phyloP scores from a whole-genome alignment of 2,888 invertebrate species.

The Glaucopsyche alexis region DNA sequence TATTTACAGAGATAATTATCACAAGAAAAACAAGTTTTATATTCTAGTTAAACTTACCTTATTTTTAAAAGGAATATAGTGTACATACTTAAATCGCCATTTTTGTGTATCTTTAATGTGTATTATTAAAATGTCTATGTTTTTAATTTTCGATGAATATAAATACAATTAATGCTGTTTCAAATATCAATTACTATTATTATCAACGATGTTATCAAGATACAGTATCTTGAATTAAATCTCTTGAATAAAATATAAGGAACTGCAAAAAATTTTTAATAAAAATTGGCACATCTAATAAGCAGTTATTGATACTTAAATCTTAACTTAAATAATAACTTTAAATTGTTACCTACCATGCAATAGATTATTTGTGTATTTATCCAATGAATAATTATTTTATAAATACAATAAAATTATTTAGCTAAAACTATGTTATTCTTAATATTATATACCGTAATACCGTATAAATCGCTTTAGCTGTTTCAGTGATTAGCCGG shows the following conservation, averaged over 20 bases:
- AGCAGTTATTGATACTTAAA: neutral
- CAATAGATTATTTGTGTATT: neutral
- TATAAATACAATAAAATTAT: neutral
- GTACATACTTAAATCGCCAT: no score
- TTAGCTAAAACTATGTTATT: no score
- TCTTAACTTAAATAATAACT: neutral
- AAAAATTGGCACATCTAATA: no score
- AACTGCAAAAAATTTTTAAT: neutral
- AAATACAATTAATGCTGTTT: neutral
- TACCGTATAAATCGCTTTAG: no score
- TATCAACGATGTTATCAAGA: constrained; percentile 17
- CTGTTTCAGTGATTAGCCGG: no score
- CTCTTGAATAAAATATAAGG: neutral
- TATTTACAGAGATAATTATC: neutral
- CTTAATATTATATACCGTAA: no score
- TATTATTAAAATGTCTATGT: neutral
- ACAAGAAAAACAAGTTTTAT: neutral
- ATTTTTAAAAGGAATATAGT: no score
- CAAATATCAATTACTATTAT: neutral
- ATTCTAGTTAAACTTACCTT: neutral
- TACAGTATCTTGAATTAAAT: neutral
- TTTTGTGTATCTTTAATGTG: neutral
- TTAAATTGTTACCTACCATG: neutral
- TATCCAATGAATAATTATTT: neutral
- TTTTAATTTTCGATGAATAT: neutral